Evolutionary conservation across 2,797 vertebrate species (phyloP), one percentile per base, ranked within the genome.

Genomic region (Acridotheres tristis): DNA sequence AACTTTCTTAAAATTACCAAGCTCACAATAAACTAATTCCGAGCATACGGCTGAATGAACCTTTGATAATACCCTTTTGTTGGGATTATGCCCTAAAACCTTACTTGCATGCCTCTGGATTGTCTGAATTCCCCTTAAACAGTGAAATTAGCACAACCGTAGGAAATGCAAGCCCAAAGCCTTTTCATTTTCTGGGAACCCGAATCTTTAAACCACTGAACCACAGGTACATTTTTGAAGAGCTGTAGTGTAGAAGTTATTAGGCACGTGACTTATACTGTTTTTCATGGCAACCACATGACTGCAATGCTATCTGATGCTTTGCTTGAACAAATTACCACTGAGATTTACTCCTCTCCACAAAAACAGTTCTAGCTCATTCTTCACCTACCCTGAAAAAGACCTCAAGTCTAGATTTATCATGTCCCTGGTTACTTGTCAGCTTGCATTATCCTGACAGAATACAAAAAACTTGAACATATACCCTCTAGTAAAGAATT

Each of bases 391-490:
- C 67, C 10, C 30, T 13, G 51, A 87, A 92, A 95, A 89, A 93
- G 81, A 93, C 50, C 62, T 89, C 92, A 85, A 88, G 72, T 91
- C 51, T 50, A 95, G 94, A 89, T 88, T 88, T 79, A 86, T 90
- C 85, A 91, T 73, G 47, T 87, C 54, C 45, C 58, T 72, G 42
- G 3, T 14, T 67, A 89, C 83, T 85, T 95, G 95, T 95, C 73
- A 86, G 55, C 5, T 77, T 79, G 47, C 76, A 77, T 72, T 94
- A 95, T 42, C 25, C 74, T 85, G 61, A 72, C 26, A 92, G 32
- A 68, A 62, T 20, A 74, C 40, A 85, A 91, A 96, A 85, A 63
- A 27, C 32, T 89, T 69, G 61, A 76, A 67, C 73, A 57, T 40
- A 50, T 82, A 43, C 88, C 81, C 67, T 66, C 30, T 51, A 89